Evolutionary conservation across 2,888 invertebrate genomes (phyloP).

Genomic region (Ferrisia virgata): DNA sequence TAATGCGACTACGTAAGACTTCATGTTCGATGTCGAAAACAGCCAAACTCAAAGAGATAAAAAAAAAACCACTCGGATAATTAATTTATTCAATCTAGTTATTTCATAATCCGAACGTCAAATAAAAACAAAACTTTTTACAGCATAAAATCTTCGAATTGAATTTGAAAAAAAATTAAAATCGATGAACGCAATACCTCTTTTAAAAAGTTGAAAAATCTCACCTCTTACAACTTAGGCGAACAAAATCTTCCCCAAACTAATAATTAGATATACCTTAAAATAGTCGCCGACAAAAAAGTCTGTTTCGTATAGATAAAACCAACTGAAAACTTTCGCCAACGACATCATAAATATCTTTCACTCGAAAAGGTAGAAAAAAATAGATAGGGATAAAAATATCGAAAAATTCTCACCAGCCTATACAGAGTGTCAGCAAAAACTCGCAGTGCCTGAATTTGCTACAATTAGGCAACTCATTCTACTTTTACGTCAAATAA

Average conservation of each 20-base stretch:
- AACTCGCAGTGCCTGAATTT: not conserved
- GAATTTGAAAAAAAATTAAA: not conserved
- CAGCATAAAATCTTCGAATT: not conserved
- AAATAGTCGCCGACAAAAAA: not conserved
- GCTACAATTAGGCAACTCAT: constrained; percentile 8
- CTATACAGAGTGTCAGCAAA: not conserved
- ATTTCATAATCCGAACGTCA: too few relatives aligned
- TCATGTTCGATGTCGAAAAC: too few relatives aligned
- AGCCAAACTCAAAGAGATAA: too few relatives aligned
- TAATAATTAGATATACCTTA: not conserved
- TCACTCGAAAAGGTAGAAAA: not conserved
- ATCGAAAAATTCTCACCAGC: not conserved
- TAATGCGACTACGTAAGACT: too few relatives aligned
- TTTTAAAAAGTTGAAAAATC: not conserved
- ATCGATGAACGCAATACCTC: not conserved
- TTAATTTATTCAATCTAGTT: too few relatives aligned
- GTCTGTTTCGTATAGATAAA: not conserved
- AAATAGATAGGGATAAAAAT: not conserved
- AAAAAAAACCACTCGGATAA: too few relatives aligned
- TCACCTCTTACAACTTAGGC: not conserved
- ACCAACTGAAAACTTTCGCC: not conserved
- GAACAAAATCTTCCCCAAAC: not conserved
- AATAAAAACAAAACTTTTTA: too few relatives aligned
- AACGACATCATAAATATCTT: constrained; percentile 6
- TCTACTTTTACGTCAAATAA: not conserved